phyloP scores from a whole-genome alignment of 1,140 invertebrate species.

The Bombus pyrosoma region DNA sequence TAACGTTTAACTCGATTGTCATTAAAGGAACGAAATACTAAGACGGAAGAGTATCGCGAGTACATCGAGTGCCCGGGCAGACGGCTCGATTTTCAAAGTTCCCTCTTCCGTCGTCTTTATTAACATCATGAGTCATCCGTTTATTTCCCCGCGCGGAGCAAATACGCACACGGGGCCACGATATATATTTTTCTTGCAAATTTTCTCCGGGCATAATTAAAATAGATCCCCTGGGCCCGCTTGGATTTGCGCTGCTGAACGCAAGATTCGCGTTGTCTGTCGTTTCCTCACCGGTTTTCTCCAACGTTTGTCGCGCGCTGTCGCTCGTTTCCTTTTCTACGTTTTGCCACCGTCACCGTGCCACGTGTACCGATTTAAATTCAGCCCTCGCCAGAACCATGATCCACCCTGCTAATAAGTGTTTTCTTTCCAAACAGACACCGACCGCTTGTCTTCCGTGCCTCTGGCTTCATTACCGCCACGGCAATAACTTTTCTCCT shows the following conservation, averaged over 20 bases:
- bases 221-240: slow-evolving; percentile 33
- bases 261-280: neutral
- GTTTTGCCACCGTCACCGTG: slow-evolving; percentile 16
- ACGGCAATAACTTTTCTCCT: slow-evolving; percentile 26
- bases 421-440: slow-evolving; percentile 53
- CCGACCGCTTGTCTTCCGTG: slow-evolving; percentile 30
- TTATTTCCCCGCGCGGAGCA: slow-evolving; percentile 25
- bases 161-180: slow-evolving; percentile 17
- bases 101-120: slow-evolving; percentile 26
- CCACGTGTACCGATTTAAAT: slow-evolving; percentile 52
- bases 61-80: neutral
- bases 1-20: slow-evolving; percentile 9
- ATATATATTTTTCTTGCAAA: slow-evolving; percentile 47
- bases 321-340: slow-evolving; percentile 18
- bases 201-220: slow-evolving; percentile 45
- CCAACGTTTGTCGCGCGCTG: slow-evolving; percentile 17
- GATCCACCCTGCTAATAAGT: slow-evolving; percentile 49
- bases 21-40: slow-evolving; percentile 21
- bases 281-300: neutral
- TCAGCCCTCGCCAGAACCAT: slow-evolving; percentile 40
- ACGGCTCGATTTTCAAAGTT: slow-evolving; percentile 5
- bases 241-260: slow-evolving; percentile 27
- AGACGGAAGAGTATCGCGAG: neutral
- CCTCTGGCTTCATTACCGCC: slow-evolving; percentile 37
- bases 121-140: slow-evolving; percentile 30